Conservation (phyloP, 2,797 vertebrate genomes). For the Scolopax rusticola region DNA sequence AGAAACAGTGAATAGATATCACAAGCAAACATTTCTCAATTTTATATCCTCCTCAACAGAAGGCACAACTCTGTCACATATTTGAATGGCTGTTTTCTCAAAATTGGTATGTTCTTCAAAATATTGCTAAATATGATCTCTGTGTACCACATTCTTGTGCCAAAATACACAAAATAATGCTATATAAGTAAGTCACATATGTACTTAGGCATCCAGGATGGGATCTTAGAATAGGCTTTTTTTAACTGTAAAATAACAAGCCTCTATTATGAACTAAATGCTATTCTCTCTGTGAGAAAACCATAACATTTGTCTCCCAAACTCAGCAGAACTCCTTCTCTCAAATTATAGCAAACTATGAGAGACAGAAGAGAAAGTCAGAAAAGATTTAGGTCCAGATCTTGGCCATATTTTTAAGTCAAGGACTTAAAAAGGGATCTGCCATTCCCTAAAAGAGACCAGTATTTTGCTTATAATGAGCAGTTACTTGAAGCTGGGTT, state of each 20-base stretch:
- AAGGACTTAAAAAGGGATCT: not conserved
- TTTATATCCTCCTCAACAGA: conserved; percentile 32
- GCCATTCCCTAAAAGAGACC: not conserved
- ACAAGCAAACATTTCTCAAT: conserved; percentile 20
- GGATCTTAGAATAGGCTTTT: conserved; percentile 3
- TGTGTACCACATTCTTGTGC: not conserved
- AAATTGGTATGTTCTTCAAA: conserved; percentile 39
- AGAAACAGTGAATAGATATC: not conserved
- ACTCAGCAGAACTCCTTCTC: not conserved
- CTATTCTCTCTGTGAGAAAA: conserved; percentile 15
- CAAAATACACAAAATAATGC: conserved; percentile 43
- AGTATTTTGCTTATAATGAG: conserved; percentile 31
- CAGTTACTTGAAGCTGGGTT: not conserved
- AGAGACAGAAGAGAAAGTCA: not conserved
- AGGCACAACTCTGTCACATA: not conserved
- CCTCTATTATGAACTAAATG: conserved; percentile 24
- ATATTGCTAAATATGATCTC: conserved; percentile 18
- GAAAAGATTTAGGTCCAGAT: not conserved
- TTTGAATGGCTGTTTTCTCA: not conserved
- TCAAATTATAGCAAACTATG: conserved; percentile 43
- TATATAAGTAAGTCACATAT: not conserved
- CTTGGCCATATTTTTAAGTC: not conserved
- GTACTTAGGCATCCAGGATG: not conserved
- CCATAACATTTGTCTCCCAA: conserved; percentile 6
- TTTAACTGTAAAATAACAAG: conserved; percentile 14